These are phyloP conservation scores for Sceloporus undulatus DNA, from an alignment of 2,113 vertebrate genomes.

Conservation along the genomic window DNA sequence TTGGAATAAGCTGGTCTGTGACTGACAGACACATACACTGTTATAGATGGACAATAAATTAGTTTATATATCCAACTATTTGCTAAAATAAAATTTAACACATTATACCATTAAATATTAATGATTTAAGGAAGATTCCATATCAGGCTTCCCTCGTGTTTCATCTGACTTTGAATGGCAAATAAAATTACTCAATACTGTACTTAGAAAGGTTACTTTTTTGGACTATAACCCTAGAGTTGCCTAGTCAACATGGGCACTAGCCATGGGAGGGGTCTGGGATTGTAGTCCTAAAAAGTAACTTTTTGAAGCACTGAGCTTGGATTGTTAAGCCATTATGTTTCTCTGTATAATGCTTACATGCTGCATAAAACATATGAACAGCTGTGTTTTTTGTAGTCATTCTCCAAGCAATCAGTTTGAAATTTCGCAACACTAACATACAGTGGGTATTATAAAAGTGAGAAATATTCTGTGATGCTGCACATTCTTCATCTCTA, in stretches of 20 bases:
- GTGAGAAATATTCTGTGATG: conserved; percentile 5
- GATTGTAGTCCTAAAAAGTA: no score
- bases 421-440: conserved; percentile 27
- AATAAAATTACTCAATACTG: conserved; percentile 38
- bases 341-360: no score
- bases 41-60: conserved; percentile 62
- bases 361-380: conserved; percentile 15
- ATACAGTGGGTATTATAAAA: conserved; percentile 9
- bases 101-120: conserved; percentile 64
- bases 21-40: no score
- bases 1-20: no score
- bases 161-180: conserved; percentile 61
- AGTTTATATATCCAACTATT: conserved; percentile 61
- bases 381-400: conserved; percentile 51
- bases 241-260: no score
- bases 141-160: conserved; percentile 58
- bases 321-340: no score
- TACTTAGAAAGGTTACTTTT: neutral
- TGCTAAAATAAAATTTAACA: conserved; percentile 71
- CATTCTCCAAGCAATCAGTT: conserved; percentile 52
- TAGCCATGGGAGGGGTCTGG: no score
- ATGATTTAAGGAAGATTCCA: conserved; percentile 66
- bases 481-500: conserved; percentile 14
- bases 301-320: no score
- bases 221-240: no score